A percentile compares a stretch with the other conserved stretches of the same genome.
Evolutionary conservation across 2,888 invertebrate species (phyloP).

Genomic region (Melipona beecheii): DNA sequence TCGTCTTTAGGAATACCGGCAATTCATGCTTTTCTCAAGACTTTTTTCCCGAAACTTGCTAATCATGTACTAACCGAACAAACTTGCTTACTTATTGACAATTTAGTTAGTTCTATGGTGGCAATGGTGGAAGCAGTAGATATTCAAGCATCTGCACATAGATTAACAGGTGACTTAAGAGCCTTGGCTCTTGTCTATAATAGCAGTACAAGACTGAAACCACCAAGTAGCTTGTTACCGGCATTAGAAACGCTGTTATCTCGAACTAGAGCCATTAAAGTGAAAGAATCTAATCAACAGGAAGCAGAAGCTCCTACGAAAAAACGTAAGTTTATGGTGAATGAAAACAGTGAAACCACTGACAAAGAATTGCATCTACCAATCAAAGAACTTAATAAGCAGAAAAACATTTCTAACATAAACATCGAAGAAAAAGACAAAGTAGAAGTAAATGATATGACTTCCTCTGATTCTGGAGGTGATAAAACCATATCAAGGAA

Average conservation of each 20-base stretch:
- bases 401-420: conserved; percentile 63
- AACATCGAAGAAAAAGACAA: conserved; percentile 74
- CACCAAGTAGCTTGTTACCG: conserved; percentile 78
- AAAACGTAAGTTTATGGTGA: conserved; percentile 79
- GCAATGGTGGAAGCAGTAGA: conserved; percentile 85
- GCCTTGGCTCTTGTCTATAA: conserved; percentile 87
- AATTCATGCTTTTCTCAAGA: conserved; percentile 94
- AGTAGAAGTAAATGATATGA: conserved; percentile 54
- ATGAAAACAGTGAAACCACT: conserved; percentile 66
- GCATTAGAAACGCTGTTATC: conserved; percentile 80
- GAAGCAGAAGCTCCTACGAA: conserved; percentile 81
- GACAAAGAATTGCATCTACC: conserved; percentile 68
- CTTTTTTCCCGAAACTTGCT: conserved; percentile 95
- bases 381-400: conserved; percentile 65
- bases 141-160: conserved; percentile 84
- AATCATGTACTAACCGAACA: conserved; percentile 87
- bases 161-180: conserved; percentile 86
- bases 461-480: conserved; percentile 64
- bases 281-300: conserved; percentile 76
- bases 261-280: conserved; percentile 75
- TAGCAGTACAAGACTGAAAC: conserved; percentile 81
- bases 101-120: conserved; percentile 87
- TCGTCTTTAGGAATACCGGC: conserved; percentile 92
- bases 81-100: conserved; percentile 87
- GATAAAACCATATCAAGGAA: conserved; percentile 63